These are phyloP conservation scores for Flexamia atlantica DNA, from an alignment of 2,888 invertebrate species.

Conservation along the genomic window DNA sequence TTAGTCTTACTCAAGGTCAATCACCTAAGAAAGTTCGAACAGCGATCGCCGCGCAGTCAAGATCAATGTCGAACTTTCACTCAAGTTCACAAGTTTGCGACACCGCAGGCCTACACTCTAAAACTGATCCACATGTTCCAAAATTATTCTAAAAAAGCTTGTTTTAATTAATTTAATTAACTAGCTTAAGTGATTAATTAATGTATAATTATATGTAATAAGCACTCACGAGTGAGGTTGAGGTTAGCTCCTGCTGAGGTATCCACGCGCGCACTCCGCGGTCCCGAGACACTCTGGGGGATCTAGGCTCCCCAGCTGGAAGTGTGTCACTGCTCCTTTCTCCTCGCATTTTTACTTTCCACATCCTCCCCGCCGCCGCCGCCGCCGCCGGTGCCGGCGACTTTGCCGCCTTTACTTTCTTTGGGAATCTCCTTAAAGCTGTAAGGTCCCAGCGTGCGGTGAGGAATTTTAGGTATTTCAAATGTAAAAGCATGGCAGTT, in stretches of 20 bases:
- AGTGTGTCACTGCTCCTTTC: constrained; percentile 60
- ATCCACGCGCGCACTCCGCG: constrained; percentile 30
- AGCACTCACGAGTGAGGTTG: constrained; percentile 11
- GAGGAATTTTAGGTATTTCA: no score
- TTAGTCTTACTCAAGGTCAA: constrained; percentile 27
- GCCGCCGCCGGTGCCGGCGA: neutral
- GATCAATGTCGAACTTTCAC: constrained; percentile 40
- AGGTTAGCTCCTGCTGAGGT: neutral
- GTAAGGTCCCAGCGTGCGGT: no score
- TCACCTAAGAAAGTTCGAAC: constrained; percentile 33
- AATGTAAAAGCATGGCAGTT: no score
- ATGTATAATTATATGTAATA: no score
- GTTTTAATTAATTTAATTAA: no score
- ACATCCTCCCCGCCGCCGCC: constrained; percentile 34
- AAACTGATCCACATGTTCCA: neutral
- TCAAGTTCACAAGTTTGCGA: constrained; percentile 4
- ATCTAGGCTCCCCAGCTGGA: constrained; percentile 50
- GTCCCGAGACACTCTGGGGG: constrained; percentile 42
- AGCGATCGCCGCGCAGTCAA: constrained; percentile 17
- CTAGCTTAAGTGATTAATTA: no score
- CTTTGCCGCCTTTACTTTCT: constrained; percentile 36
- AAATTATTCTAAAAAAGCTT: no score
- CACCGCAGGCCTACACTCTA: neutral
- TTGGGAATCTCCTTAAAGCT: constrained; percentile 5
- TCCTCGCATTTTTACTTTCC: constrained; percentile 59